Conservation (phyloP, 1,140 invertebrate genomes). For the Meloidogyne floridensis region DNA sequence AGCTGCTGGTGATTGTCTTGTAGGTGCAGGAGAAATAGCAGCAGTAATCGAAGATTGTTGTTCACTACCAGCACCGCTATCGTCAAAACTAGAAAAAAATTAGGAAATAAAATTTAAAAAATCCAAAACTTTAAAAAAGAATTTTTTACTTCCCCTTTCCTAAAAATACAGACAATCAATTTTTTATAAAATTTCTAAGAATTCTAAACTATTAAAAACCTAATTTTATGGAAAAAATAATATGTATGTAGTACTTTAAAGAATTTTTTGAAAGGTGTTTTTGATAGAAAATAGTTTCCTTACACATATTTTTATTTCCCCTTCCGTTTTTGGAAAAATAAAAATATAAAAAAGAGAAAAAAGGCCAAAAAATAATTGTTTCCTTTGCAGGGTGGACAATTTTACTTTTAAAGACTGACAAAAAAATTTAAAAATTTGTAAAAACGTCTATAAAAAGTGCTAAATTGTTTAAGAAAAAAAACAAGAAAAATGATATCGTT, state of each 20-base stretch:
- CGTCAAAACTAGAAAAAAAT: constrained; percentile 3
- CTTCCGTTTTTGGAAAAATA: background rate
- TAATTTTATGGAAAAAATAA: background rate
- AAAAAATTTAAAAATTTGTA: background rate
- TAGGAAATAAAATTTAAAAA: background rate
- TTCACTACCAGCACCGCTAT: constrained; percentile 3
- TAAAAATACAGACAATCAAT: background rate
- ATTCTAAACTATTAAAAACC: background rate
- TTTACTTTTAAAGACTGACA: background rate
- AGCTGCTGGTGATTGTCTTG: background rate
- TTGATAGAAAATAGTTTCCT: background rate
- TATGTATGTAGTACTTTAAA: background rate
- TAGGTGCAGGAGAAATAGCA: background rate
- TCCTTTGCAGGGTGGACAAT: background rate
- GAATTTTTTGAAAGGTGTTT: background rate
- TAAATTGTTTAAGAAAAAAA: too few relatives aligned
- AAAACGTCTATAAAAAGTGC: background rate
- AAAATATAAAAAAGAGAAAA: background rate
- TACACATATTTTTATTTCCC: background rate
- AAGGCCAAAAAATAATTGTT: constrained; percentile 9
- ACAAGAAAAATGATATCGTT: too few relatives aligned
- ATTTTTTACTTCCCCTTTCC: background rate
- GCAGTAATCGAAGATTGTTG: background rate
- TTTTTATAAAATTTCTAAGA: background rate
- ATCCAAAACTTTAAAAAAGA: background rate